These are phyloP conservation scores for Trichonephila inaurata DNA, from an alignment of 1,140 invertebrate species.

Conservation along the genomic window DNA sequence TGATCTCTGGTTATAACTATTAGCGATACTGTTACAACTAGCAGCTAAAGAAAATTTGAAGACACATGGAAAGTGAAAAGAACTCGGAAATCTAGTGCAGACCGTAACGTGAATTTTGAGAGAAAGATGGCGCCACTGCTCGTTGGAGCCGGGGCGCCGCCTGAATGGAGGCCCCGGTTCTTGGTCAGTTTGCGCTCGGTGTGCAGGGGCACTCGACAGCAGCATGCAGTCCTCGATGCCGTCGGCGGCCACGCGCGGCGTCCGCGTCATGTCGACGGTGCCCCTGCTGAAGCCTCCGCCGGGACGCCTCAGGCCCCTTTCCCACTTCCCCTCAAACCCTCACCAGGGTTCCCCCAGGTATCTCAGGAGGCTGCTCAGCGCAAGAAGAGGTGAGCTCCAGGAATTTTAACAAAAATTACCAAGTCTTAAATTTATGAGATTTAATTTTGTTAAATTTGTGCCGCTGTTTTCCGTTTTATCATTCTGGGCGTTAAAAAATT, in stretches of 20 bases:
- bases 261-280: constrained; percentile 30
- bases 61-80: too few species aligned
- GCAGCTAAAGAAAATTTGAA: too few species aligned
- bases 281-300: constrained; percentile 13
- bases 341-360: constrained; percentile 18
- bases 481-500: too few species aligned
- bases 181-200: background rate
- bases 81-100: too few species aligned
- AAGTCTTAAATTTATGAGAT: too few species aligned
- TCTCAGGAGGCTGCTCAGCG: constrained; percentile 25
- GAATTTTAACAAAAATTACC: too few species aligned
- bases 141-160: background rate
- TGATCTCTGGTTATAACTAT: too few species aligned
- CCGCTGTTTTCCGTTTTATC: too few species aligned
- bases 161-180: background rate
- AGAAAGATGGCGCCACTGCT: background rate
- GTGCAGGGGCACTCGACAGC: background rate
- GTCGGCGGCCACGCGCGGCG: constrained; percentile 6
- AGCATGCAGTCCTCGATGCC: constrained; percentile 13
- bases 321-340: background rate
- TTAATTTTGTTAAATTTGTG: too few species aligned
- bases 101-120: background rate
- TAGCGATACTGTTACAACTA: too few species aligned
- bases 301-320: background rate
- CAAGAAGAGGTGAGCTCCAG: background rate